Conservation (phyloP, 2,797 vertebrate genomes). For the Pseudochromis fuscus region DNA sequence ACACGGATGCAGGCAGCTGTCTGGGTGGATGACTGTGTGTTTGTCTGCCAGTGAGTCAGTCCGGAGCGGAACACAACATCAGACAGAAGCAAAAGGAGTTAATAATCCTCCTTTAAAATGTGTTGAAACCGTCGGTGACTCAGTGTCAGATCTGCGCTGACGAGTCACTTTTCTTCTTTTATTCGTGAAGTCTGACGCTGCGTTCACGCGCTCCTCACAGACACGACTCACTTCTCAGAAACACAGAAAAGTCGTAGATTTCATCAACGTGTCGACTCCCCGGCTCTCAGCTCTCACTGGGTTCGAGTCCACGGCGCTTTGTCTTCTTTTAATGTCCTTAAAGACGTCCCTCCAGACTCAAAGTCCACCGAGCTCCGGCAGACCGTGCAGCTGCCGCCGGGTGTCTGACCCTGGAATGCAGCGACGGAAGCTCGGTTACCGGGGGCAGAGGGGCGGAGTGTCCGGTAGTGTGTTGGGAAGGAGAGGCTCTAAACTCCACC, state of each 20-base stretch:
- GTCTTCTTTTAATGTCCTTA: rapidly evolving
- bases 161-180: conserved; percentile 46
- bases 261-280: conserved; percentile 23
- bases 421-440: conserved; percentile 69
- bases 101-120: conserved; percentile 14
- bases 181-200: neutral
- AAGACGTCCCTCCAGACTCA: neutral
- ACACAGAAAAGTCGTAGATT: conserved; percentile 10
- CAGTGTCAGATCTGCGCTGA: conserved; percentile 50
- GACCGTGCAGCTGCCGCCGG: neutral
- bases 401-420: conserved; percentile 58
- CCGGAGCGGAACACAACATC: conserved; percentile 18
- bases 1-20: conserved; percentile 17
- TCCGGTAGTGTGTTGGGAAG: conserved; percentile 67
- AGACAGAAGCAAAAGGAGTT: neutral
- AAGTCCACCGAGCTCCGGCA: conserved; percentile 5
- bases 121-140: conserved; percentile 54
- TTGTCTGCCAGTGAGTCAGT: conserved; percentile 58
- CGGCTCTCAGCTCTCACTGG: too few species aligned
- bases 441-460: conserved; percentile 73
- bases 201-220: conserved; percentile 27
- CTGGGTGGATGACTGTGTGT: conserved; percentile 8
- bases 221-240: conserved; percentile 12
- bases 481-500: conserved; percentile 69
- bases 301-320: neutral